Evolutionary conservation across 2,797 vertebrate genomes (phyloP).

Genomic region (Hemitrygon akajei): DNA sequence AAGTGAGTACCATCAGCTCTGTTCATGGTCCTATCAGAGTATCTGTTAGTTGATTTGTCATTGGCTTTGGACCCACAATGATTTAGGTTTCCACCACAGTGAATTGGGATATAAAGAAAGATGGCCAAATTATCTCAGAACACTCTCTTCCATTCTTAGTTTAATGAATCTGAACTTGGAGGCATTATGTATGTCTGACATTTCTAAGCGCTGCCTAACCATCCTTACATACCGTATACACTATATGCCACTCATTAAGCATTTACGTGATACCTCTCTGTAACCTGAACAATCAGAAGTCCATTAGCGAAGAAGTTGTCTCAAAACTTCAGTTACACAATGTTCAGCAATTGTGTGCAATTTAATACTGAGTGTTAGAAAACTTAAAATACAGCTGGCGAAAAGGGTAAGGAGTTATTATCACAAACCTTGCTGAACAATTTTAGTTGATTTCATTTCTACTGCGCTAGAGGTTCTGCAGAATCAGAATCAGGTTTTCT

Average conservation of each 20-base stretch:
- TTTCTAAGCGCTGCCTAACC: not conserved
- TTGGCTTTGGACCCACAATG: not conserved
- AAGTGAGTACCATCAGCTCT: not conserved
- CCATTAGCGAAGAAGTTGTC: not conserved
- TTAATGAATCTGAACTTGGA: not conserved
- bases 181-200: not conserved
- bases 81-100: not conserved
- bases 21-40: not conserved
- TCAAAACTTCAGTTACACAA: not conserved
- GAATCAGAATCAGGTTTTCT: too few relatives aligned
- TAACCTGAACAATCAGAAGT: not conserved
- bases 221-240: not conserved
- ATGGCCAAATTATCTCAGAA: too few relatives aligned
- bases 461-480: not conserved
- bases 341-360: not conserved
- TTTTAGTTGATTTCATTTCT: not conserved
- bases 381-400: not conserved
- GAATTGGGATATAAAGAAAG: not conserved
- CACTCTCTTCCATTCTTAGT: not conserved
- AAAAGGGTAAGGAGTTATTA: not conserved
- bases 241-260: not conserved
- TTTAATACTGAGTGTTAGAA: not conserved
- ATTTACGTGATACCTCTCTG: not conserved
- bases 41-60: not conserved
- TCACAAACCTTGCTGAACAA: not conserved